Conservation (phyloP, 2,888 invertebrate genomes). For the Physocephala rufipes region DNA sequence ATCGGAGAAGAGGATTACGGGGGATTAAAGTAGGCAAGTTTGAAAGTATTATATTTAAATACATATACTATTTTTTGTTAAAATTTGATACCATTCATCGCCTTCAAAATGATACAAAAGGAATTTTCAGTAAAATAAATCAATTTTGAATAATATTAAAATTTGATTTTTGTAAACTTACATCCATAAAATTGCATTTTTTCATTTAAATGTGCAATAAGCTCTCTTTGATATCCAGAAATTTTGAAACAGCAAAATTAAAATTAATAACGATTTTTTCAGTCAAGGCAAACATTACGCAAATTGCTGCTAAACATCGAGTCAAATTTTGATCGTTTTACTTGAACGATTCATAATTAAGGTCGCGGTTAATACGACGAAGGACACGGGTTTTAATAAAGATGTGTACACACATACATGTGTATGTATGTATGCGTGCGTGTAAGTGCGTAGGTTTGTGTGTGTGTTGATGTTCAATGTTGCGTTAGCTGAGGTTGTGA, state of each 20-base stretch:
- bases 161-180: no score
- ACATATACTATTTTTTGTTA: background rate
- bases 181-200: background rate
- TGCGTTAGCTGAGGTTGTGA: background rate
- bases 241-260: background rate
- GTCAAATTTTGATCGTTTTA: conserved; percentile 4
- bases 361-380: background rate
- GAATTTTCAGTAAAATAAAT: background rate
- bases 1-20: background rate
- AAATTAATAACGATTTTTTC: background rate
- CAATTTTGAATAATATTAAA: no score
- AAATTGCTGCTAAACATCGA: background rate
- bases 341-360: background rate
- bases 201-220: background rate
- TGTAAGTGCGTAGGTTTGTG: background rate
- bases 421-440: background rate
- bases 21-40: background rate
- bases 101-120: no score
- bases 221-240: background rate
- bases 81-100: no score
- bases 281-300: background rate
- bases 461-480: background rate
- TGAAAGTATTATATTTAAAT: background rate
- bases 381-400: background rate
- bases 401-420: background rate